Evolutionary conservation across 2,113 vertebrate genomes (phyloP).

Genomic region (Vidua macroura): DNA sequence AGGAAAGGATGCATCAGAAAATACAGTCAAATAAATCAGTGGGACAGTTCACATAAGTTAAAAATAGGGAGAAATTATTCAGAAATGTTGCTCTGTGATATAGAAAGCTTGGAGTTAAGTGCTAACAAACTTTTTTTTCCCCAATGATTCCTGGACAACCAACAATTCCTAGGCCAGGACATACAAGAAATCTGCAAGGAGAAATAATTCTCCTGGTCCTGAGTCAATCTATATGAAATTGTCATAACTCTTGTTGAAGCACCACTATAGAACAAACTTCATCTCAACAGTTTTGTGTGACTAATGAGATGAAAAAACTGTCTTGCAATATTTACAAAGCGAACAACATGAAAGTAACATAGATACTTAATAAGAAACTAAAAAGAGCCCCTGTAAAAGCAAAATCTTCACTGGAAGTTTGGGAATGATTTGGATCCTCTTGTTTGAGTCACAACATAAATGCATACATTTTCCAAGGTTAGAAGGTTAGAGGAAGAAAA

Average conservation of each 20-base stretch:
- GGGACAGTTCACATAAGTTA: not conserved
- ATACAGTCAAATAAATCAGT: not conserved
- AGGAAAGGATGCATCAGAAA: not conserved
- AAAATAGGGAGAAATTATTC: not conserved
- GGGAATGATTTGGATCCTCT: not conserved
- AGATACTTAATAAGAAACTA: not conserved
- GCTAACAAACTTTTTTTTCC: not conserved
- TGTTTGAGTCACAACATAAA: not conserved
- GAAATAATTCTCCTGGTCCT: not conserved
- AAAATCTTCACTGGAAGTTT: not conserved
- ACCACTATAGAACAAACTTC: not conserved
- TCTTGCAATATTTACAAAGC: not conserved
- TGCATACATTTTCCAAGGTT: not conserved
- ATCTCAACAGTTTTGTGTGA: not conserved
- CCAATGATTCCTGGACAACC: not conserved
- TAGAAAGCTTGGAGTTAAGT: not conserved
- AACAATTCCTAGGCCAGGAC: not conserved
- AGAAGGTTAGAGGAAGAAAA: not conserved
- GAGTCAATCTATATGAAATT: not conserved
- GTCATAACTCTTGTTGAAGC: accelerated
- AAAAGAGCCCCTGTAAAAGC: not conserved
- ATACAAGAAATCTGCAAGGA: not conserved
- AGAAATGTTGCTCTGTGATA: not conserved
- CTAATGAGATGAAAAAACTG: not conserved
- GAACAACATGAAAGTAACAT: not conserved